Evolutionary conservation across 2,797 vertebrate species (phyloP).

Genomic region (Cyclura pinguis): DNA sequence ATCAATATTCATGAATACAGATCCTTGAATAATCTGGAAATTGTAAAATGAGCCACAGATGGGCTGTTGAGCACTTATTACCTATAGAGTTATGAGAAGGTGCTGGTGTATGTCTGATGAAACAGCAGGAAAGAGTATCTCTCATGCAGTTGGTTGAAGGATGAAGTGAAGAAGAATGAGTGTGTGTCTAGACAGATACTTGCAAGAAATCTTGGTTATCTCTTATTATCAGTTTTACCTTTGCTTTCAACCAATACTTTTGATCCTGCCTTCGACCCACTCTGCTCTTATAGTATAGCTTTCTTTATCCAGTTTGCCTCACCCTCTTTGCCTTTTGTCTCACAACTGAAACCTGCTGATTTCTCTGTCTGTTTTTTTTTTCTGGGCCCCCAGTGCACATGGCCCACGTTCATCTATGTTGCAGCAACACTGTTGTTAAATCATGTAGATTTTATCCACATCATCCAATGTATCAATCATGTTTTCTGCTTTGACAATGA

Average conservation of each 20-base stretch:
- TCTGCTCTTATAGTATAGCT: neutral
- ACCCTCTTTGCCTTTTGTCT: neutral
- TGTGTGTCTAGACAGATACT: neutral
- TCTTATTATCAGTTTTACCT: neutral
- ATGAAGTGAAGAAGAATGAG: neutral
- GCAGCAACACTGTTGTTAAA: neutral
- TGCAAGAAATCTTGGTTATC: neutral
- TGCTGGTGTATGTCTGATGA: neutral
- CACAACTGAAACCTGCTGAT: too few species aligned
- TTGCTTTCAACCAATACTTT: neutral
- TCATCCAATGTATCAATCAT: neutral
- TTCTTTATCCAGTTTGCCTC: neutral
- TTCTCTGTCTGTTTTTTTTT: neutral
- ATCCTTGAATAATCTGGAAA: conserved; percentile 27
- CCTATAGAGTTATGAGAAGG: neutral
- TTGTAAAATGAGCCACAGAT: neutral
- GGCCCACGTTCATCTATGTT: neutral
- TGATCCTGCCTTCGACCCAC: neutral
- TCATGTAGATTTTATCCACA: neutral
- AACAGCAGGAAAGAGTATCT: neutral
- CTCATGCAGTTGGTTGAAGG: neutral
- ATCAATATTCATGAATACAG: neutral
- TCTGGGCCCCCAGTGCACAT: neutral
- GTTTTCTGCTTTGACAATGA: neutral
- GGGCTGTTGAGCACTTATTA: neutral